These are phyloP conservation scores for Pterostichus niger DNA, from an alignment of 2,888 invertebrate species.

Conservation along the genomic window DNA sequence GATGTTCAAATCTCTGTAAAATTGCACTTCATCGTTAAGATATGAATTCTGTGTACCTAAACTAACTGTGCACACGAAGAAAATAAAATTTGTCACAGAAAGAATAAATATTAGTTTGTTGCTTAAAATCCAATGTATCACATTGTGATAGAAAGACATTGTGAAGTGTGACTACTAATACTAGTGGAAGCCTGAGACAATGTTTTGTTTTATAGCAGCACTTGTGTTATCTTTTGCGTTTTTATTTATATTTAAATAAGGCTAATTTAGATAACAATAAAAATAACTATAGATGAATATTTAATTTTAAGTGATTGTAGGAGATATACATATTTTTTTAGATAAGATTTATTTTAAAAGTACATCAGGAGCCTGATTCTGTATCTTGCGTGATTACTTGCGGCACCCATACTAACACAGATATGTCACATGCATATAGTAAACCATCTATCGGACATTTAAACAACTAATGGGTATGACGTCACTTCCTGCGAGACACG, in stretches of 20 bases:
- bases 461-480: too few relatives aligned
- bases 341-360: too few relatives aligned
- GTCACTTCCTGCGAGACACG: too few relatives aligned
- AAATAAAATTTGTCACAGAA: conserved; percentile 74
- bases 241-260: not conserved
- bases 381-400: too few relatives aligned
- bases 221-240: conserved; percentile 6
- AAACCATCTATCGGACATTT: too few relatives aligned
- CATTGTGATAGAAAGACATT: conserved; percentile 14
- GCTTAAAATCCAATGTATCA: conserved; percentile 70
- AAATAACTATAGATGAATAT: not conserved
- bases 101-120: conserved; percentile 76
- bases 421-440: too few relatives aligned
- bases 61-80: conserved; percentile 79
- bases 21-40: conserved; percentile 70
- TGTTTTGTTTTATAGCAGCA: not conserved
- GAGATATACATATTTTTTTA: too few relatives aligned
- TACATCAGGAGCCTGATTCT: too few relatives aligned
- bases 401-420: too few relatives aligned
- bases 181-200: not conserved
- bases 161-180: not conserved
- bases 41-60: conserved; percentile 77
- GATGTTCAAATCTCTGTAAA: conserved; percentile 68
- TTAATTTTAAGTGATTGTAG: too few relatives aligned
- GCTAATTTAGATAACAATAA: conserved; percentile 19